Base-by-base conservation (phyloP, 37 sponge, comb jelly and placozoan species). In the Agelas oroides region DNA sequence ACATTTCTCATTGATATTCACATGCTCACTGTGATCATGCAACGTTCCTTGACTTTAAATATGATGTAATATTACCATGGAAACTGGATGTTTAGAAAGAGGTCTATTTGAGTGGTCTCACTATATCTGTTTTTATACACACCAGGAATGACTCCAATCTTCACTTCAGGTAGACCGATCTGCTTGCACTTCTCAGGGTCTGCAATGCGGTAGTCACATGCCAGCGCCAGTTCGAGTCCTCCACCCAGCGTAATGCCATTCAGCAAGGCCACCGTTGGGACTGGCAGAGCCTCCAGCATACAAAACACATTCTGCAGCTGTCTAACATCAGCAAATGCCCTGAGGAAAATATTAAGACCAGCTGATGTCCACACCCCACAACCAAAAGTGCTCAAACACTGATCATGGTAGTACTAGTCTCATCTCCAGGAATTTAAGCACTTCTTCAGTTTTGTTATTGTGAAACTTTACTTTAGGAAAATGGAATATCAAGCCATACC, bases 61-160 rank as follows among this genome's bases (percentile, higher is more conserved):
- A n/a, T n/a, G n/a, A n/a, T n/a, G n/a, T n/a, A n/a, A n/a, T n/a
- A n/a, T n/a, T n/a, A n/a, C n/a, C n/a, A n/a, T n/a, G n/a, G n/a
- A n/a, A n/a, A n/a, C n/a, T n/a, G n/a, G n/a, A n/a, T n/a, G n/a
- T n/a, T n/a, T n/a, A n/a, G n/a, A n/a, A n/a, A n/a, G n/a, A n/a
- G n/a, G n/a, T n/a, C n/a, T n/a, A n/a, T n/a, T n/a, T n/a, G n/a
- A n/a, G n/a, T n/a, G n/a, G n/a, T n/a, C n/a, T n/a, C n/a, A n/a
- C n/a, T n/a, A n/a, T n/a, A n/a, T n/a, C n/a, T n/a, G n/a, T n/a
- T n/a, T n/a, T n/a, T n/a, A n/a, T 32, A 62, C 86, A 18, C 8
- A 85, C 91, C 91, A 68, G 91, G 91, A 5, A 90, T 60, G 21
- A 90, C 81, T 0, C 91, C 91, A 32, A 90, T 14, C 36, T 90